Conservation (phyloP, 2,113 vertebrate species). For the Vidua chalybeata region DNA sequence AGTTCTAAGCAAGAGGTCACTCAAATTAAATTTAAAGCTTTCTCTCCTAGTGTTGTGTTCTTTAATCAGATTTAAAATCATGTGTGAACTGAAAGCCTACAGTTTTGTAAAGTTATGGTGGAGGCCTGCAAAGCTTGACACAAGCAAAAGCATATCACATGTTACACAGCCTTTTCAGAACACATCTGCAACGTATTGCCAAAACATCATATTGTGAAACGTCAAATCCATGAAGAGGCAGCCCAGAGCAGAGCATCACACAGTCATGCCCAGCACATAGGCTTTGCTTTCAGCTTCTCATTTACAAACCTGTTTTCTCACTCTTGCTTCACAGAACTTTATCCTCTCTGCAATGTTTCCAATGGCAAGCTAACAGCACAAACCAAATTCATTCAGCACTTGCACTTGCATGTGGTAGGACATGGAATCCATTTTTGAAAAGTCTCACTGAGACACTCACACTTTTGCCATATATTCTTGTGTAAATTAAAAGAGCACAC, state of each 20-base stretch:
- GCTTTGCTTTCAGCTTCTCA: not conserved
- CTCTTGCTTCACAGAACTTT: not conserved
- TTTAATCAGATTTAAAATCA: constrained; percentile 45
- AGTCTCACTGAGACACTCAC: not conserved
- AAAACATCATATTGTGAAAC: constrained; percentile 13
- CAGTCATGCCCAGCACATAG: not conserved
- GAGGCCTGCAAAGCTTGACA: not conserved
- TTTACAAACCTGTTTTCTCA: not conserved
- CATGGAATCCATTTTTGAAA: not conserved
- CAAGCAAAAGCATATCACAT: not conserved
- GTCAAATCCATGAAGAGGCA: constrained; percentile 11
- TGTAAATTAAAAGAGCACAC: not conserved
- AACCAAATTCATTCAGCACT: not conserved
- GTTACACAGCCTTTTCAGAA: not conserved
- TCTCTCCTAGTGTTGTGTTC: not conserved
- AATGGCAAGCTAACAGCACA: not conserved
- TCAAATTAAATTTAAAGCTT: constrained; percentile 26
- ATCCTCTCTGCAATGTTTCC: not conserved
- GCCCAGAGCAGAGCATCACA: not conserved
- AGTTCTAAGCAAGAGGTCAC: constrained; percentile 17
- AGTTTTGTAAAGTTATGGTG: constrained; percentile 20
- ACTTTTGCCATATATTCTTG: not conserved
- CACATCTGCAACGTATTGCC: not conserved
- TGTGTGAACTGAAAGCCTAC: not conserved
- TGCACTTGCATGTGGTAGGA: not conserved